Conservation (phyloP, 2,888 invertebrate genomes). For the Ophion slaviceki region DNA sequence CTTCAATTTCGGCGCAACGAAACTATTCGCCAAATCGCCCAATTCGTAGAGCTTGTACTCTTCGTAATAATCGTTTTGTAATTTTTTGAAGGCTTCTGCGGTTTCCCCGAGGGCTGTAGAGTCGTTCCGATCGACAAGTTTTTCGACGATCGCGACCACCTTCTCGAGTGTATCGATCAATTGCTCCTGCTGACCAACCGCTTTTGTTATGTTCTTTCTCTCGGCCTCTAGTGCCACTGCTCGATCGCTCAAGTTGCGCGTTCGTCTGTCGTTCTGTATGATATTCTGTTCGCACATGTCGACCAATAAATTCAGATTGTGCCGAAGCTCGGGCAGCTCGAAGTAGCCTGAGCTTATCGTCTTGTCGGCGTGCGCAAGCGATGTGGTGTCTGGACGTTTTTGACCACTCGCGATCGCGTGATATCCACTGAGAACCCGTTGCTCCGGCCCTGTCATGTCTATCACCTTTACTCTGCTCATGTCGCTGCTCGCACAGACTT, state of each 20-base stretch:
- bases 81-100: slow-evolving; percentile 85
- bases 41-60: slow-evolving; percentile 95
- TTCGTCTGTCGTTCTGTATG: slow-evolving; percentile 91
- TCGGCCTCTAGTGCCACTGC: slow-evolving; percentile 92
- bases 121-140: slow-evolving; percentile 84
- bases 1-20: slow-evolving; percentile 93
- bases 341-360: slow-evolving; percentile 87
- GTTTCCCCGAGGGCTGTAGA: slow-evolving; percentile 86
- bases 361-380: slow-evolving; percentile 83
- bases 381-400: slow-evolving; percentile 85
- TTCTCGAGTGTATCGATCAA: slow-evolving; percentile 89
- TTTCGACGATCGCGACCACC: slow-evolving; percentile 88
- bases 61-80: slow-evolving; percentile 87
- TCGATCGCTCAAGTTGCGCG: slow-evolving; percentile 91
- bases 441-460: slow-evolving; percentile 99
- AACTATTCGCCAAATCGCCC: slow-evolving; percentile 92
- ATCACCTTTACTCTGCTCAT: slow-evolving; percentile 97
- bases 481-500: slow-evolving; percentile 84
- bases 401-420: slow-evolving; percentile 93
- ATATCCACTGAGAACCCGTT: slow-evolving; percentile 95
- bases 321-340: slow-evolving; percentile 94
- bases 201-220: slow-evolving; percentile 87
- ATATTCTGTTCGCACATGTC: slow-evolving; percentile 98
- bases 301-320: slow-evolving; percentile 95
- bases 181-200: slow-evolving; percentile 89